Base-by-base conservation (phyloP, 2,888 invertebrate genomes). In the Diarsia mendica region DNA sequence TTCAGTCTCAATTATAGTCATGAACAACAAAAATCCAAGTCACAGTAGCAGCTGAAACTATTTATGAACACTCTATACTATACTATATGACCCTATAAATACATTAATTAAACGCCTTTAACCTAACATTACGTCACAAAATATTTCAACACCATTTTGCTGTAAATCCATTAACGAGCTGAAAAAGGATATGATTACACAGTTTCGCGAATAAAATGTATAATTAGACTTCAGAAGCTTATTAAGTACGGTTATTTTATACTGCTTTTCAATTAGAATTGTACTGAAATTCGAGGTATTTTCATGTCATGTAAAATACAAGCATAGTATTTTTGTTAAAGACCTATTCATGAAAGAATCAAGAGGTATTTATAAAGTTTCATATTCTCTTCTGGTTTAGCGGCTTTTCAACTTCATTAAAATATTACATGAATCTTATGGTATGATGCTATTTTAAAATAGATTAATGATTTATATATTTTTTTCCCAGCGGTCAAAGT, bases 141-240 rank as follows among this genome's bases (percentile, higher is more conserved):
- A 61, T 2, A 39, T 33, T 69, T 58, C n/a, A 58, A 51, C 58
- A 61, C 33, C 33, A 63, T 46, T 82, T 15, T 13, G 3, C 55
- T 68, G 28, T 20, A 61, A 44, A 51, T 53, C 23, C 23, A 51
- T 49, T 74, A 81, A 68, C 58, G 33, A 65, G 39, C 60, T 61
- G 63, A 46, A 67, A 69, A 77, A 65, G 20, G 64, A 58, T 53
- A 70, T 81, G 39, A 74, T 48, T 68, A 28, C 13, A 28, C 20
- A 20, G 28, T 67, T 71, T 18, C 28, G 55, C 23, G 49, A 58
- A 61, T 65, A 51, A 73, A 77, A 51, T 71, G 18, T 67, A 67
- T 73, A 71, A 77, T 73, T 73, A 77, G 53, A 33, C 33, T 23
- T 53, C 61, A 67, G 28, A 20, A 81, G 23, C 55, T 66, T 44